These are phyloP conservation scores for Drosophila obscura DNA, from an alignment of 1,140 invertebrate species.

Conservation along the genomic window DNA sequence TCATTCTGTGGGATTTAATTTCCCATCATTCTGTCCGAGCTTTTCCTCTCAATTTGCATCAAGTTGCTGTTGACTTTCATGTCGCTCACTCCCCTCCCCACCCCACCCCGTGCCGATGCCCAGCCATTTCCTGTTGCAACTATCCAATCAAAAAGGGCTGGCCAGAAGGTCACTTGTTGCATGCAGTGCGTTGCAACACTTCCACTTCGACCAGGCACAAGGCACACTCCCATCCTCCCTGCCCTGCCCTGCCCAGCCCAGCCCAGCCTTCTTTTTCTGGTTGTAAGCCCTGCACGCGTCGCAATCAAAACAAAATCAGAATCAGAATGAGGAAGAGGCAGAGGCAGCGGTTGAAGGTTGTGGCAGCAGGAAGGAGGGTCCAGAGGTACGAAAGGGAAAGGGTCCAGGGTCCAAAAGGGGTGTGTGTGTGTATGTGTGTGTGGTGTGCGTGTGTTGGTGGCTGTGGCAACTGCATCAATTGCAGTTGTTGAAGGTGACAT, in stretches of 20 bases:
- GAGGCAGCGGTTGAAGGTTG: background rate
- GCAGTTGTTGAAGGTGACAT: conserved; percentile 78
- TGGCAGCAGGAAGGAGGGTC: background rate
- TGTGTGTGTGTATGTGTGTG: conserved; percentile 12
- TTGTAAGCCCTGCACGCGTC: conserved; percentile 55
- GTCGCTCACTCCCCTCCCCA: too few species aligned
- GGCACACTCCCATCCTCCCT: conserved; percentile 1
- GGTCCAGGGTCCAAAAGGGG: background rate
- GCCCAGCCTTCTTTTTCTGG: conserved; percentile 1
- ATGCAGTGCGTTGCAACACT: conserved; percentile 28
- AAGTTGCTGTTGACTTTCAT: too few species aligned
- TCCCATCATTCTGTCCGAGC: too few species aligned
- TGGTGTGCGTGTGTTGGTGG: conserved; percentile 7
- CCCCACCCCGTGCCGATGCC: too few species aligned
- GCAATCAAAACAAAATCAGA: conserved; percentile 70
- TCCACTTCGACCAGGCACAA: conserved; percentile 9
- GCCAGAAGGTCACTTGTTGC: conserved; percentile 36
- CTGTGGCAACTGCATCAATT: conserved; percentile 42
- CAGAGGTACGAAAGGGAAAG: conserved; percentile 6
- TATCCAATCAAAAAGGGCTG: too few species aligned
- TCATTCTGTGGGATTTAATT: too few species aligned
- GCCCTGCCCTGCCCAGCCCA: background rate
- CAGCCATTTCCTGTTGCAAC: too few species aligned
- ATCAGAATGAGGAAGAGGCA: conserved; percentile 1
- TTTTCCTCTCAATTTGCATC: too few species aligned